Evolutionary conservation across 2,888 invertebrate genomes (phyloP), one percentile per base, ranked within the genome.

Genomic region (Archips crataeganus): DNA sequence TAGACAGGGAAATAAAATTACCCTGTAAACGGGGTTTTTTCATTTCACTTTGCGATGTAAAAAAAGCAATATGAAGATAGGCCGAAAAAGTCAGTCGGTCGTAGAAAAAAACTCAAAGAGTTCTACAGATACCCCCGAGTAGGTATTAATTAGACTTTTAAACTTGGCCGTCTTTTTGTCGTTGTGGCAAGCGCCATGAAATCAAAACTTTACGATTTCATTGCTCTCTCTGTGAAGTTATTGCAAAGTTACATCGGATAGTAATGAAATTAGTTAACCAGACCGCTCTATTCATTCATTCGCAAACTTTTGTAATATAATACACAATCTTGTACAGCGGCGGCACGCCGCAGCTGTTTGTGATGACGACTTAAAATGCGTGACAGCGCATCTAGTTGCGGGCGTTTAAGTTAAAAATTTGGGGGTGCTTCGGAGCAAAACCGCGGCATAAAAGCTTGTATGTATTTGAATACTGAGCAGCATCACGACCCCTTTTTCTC

Each of bases 401-500:
- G 32, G 59, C 32, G 61, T 71, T 63, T 15, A 15, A 65, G 62
- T 62, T 71, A 63, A 69, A 74, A 64, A 74, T 60, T 59, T 51
- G 57, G 13, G 64, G 59, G 15, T 69, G 63, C 68, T 73, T 45
- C 34, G 59, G 49, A 60, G 71, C 68, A 60, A 62, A 69, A 36
- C 72, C 68, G 51, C 61, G 72, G 70, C 54, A 60, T 72, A 73
- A 72, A 69, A 60, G 61, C 66, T 72, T 72, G 68, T 73, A 60
- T 71, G 83, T 87, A 87, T 89, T 91, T 92, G 91, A 92, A 90
- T 89, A 90, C 89, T 88, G 83, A 87, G 87, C 85, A 87, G 86
- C 84, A 88, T 87, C 87, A 82, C 84, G 87, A 88, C 86, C 87
- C 87, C 88, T 91, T 86, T 88, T 88, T 84, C 88, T 86, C 88